Base-by-base conservation (phyloP, 2,888 invertebrate species). In the Gerris lacustris region DNA sequence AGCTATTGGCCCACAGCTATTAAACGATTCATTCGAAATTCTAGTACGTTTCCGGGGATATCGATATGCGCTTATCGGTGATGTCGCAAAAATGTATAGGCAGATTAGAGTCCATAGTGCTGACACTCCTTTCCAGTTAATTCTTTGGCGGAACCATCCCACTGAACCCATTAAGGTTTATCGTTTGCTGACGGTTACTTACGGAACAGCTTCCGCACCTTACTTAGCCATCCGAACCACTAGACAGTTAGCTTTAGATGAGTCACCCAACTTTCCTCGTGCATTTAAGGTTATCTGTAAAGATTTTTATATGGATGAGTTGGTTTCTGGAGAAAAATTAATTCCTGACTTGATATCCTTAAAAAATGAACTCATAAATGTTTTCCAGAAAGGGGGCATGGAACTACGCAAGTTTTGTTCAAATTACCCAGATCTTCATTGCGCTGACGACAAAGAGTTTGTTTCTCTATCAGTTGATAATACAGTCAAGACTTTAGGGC, bases 1-100 rank as follows among this genome's bases (percentile, higher is more conserved):
- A 11, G 64, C 6, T 31, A 17, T 64, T 64, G 64, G 64, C n/a
- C 64, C 64, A n/a, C 64, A n/a, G 9, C 17, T 64, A 64, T 31
- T 18, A 64, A n/a, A 64, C 5, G 31, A 64, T 17, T 11, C 64
- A 7, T 64, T 31, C 17, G 64, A 31, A n/a, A 18, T 64, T 18
- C 17, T 31, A 9, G 7, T 64, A 2, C 64, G 64, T 31, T 64
- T 64, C 17, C 17, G 64, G 2, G 17, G 17, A 7, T 31, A 64
- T 31, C 17, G 31, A 64, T 64, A 64, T 31, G 64, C 64, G 4
- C 18, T 64, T 64, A 64, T 31, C 9, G 64, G 18, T 64, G 64
- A 64, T 64, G 18, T 64, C 17, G 64, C 17, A 64, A 64, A 64
- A 64, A 64, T 64, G 64, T 64, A 64, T 31, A 9, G 64, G 31